Evolutionary conservation across 37 sponge, comb jelly and placozoan genomes (phyloP).

Genomic region (Geodia barretti): DNA sequence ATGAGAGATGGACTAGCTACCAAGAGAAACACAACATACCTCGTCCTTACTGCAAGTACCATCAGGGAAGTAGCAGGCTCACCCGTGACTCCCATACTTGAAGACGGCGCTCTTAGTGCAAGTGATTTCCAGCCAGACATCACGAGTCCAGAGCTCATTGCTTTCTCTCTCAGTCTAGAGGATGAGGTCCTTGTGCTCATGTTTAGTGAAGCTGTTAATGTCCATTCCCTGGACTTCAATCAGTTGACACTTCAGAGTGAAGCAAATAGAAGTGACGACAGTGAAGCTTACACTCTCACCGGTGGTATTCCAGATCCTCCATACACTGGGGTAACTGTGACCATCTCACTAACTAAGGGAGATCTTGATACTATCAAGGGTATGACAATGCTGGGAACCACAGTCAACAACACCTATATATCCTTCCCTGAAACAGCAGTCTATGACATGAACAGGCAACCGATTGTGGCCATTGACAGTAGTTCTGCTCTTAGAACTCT

Average conservation of each 20-base stretch:
- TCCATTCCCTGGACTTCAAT: slow-evolving; percentile 68
- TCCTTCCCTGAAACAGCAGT: slow-evolving; percentile 47
- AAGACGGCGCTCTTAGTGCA: slow-evolving; percentile 54
- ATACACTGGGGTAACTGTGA: slow-evolving; percentile 62
- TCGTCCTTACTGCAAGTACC: slow-evolving; percentile 63
- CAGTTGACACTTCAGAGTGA: slow-evolving; percentile 71
- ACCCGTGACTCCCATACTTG: slow-evolving; percentile 57
- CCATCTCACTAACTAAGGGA: slow-evolving; percentile 60
- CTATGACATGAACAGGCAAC: slow-evolving; percentile 73
- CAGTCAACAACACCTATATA: slow-evolving; percentile 56
- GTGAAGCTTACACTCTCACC: slow-evolving; percentile 68
- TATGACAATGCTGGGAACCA: slow-evolving; percentile 72
- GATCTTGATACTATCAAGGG: slow-evolving; percentile 82
- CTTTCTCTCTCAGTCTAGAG: slow-evolving; percentile 68
- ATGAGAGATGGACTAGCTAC: slow-evolving; percentile 80
- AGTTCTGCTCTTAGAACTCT: slow-evolving; percentile 29
- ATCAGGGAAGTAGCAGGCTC: slow-evolving; percentile 71
- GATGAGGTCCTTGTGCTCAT: slow-evolving; percentile 52
- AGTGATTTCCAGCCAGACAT: slow-evolving; percentile 66
- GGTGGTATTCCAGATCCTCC: slow-evolving; percentile 74
- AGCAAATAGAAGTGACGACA: slow-evolving; percentile 13
- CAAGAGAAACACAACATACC: slow-evolving; percentile 63
- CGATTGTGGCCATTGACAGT: slow-evolving; percentile 59
- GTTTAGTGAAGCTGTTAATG: slow-evolving; percentile 89
- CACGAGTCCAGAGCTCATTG: slow-evolving; percentile 64